Conservation (phyloP, 2,888 invertebrate species). For the Mimachlamys varia region DNA sequence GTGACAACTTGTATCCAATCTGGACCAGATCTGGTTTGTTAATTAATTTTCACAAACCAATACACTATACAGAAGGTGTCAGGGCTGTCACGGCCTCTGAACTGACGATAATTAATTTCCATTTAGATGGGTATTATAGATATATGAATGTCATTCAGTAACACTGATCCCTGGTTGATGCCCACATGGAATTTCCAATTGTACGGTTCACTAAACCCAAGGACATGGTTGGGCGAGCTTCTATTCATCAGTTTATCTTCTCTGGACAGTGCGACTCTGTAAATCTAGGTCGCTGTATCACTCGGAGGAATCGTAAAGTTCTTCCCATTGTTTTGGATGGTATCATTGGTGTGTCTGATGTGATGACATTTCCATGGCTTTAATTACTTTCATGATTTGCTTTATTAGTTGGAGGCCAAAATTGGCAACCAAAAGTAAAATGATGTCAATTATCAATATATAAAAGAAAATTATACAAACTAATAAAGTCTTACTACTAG, state of each 20-base stretch:
- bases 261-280: background rate
- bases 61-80: background rate
- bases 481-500: no score
- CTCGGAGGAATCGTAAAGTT: no score
- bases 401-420: no score
- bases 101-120: background rate
- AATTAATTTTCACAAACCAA: constrained; percentile 10
- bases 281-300: background rate
- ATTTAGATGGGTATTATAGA: background rate
- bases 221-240: background rate
- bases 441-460: no score
- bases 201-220: background rate
- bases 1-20: background rate
- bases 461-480: no score
- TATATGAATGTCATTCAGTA: constrained; percentile 5
- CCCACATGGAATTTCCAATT: background rate
- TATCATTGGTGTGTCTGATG: no score
- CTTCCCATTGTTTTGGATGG: no score
- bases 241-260: background rate
- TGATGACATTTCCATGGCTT: no score
- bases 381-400: no score
- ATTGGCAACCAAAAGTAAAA: no score
- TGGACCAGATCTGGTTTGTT: background rate
- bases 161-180: background rate
- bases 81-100: background rate